Base-by-base conservation (phyloP, 2,888 invertebrate species). In the Ecliptopera silaceata region DNA sequence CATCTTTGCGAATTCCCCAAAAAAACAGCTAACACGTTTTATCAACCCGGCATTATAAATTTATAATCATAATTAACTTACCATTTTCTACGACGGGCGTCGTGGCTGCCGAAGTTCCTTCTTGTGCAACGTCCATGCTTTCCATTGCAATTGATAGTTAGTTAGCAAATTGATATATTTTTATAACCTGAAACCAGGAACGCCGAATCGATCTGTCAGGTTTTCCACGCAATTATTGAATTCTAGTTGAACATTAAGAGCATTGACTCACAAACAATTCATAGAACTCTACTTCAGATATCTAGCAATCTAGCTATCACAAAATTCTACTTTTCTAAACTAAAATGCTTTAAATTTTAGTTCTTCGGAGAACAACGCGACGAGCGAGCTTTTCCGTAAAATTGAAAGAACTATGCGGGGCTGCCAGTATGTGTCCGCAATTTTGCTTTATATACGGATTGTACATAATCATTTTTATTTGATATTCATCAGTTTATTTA, bases 111-210 rank as follows among this genome's bases (percentile, higher is more conserved):
- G 91, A 88, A 34, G 88, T 77, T 56, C 88, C 82, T 74, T 89
- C 88, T 77, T 82, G 87, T 58, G 88, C 89, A 59, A 91, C 88
- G 65, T 91, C 91, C 91, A 91, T 91, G 72, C 82, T 91, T 81
- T 91, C 91, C 91, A 92, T 92, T 84, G 78, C 77, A 69, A 72
- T 71, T 59, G 59, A 63, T 66, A 71, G 70, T 63, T 66, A 66
- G 56, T 64, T 66, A 71, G 77, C 79, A 77, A 73, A 74, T 72
- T 74, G 71, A 79, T 70, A 65, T 65, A 72, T 72, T 79, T 76
- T 69, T 64, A 86, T 88, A 89, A 88, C 88, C 88, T 88, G 80
- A 69, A 86, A 85, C 77, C 76, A 72, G 63, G 69, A 77, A 83
- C 79, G 84, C 81, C 77, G 80, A 82, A 86, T 86, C 83, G 84